phyloP scores from a whole-genome alignment of 1,140 invertebrate genomes.

The Cheumatopsyche charites region DNA sequence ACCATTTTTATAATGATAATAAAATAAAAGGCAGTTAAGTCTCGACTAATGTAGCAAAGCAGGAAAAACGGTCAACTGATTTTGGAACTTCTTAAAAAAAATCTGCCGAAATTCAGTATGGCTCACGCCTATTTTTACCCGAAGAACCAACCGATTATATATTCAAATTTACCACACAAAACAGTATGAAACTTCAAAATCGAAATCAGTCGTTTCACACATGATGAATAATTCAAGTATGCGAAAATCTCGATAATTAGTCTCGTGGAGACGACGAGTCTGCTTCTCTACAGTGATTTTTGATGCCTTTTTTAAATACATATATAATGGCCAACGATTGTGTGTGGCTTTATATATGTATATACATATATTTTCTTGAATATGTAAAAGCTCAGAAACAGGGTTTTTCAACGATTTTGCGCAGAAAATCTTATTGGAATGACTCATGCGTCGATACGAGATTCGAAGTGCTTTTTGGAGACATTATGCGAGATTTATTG shows the following conservation, averaged over 20 bases:
- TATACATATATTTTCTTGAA: neutral
- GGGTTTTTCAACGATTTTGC: neutral
- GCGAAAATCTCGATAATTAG: conserved; percentile 10
- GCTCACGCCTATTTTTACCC: conserved; percentile 44
- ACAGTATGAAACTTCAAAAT: neutral
- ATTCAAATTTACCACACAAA: neutral
- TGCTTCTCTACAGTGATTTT: neutral
- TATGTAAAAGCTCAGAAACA: neutral
- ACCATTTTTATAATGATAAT: too few relatives aligned
- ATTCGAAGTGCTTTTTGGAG: too few relatives aligned
- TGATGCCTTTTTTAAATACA: too few relatives aligned
- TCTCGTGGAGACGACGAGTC: conserved; percentile 27
- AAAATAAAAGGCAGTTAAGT: too few relatives aligned
- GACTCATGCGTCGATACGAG: neutral
- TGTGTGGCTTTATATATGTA: neutral
- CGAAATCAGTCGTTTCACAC: too few relatives aligned
- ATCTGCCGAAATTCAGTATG: conserved; percentile 37
- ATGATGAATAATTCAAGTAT: conserved; percentile 12
- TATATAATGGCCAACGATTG: neutral
- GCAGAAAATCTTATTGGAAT: neutral
- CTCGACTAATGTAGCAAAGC: too few relatives aligned
- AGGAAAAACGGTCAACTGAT: too few relatives aligned
- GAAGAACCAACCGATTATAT: neutral
- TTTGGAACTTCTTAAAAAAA: neutral
- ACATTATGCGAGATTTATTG: too few relatives aligned